These are phyloP conservation scores for Sardina pilchardus DNA, from an alignment of 2,113 vertebrate genomes.

Conservation along the genomic window DNA sequence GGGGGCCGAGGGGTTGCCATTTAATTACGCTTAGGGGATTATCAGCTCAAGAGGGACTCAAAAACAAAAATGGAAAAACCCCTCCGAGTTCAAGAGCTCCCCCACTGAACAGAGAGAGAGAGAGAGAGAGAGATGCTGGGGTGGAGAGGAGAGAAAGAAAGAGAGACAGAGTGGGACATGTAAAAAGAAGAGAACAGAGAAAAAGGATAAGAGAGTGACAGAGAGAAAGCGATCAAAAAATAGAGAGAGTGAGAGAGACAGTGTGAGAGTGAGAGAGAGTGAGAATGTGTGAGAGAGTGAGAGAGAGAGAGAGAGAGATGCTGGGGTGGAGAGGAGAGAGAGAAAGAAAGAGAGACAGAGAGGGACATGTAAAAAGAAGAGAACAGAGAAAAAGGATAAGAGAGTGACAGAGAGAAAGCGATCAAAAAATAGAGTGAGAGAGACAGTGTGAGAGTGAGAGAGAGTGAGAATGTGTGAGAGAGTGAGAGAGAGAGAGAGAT, in stretches of 20 bases:
- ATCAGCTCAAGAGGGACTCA: conserved; percentile 24
- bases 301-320: neutral
- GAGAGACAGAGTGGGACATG: neutral
- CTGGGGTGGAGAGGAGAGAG: too few relatives aligned
- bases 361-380: neutral
- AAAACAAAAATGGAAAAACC: conserved; percentile 14
- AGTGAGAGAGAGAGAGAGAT: neutral
- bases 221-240: neutral
- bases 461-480: neutral
- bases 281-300: neutral
- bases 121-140: neutral
- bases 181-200: neutral
- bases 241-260: neutral
- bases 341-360: neutral
- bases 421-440: neutral
- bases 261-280: neutral
- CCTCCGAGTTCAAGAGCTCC: conserved; percentile 17
- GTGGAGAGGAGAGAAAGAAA: neutral
- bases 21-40: conserved; percentile 47
- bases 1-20: conserved; percentile 35
- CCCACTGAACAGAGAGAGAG: conserved; percentile 11
- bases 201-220: neutral
- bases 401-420: neutral
- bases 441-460: neutral
- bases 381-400: neutral